Conservation (phyloP, 2,888 invertebrate species). For the Patella depressa region DNA sequence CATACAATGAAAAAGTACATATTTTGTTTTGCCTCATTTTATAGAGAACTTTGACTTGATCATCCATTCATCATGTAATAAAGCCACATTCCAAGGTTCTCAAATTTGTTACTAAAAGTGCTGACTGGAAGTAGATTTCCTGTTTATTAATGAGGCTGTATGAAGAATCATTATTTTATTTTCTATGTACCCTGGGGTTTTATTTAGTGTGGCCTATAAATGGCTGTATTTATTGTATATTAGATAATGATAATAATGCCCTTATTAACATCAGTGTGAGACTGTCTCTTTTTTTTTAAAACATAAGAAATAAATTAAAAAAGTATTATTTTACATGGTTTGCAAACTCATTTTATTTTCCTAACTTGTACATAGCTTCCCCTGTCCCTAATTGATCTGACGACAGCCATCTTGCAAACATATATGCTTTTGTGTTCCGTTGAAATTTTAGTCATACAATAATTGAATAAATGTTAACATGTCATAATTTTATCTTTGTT, state of each 20-base stretch:
- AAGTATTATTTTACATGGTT: constrained; percentile 11
- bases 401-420: neutral
- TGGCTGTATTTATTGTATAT: too few relatives aligned
- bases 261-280: neutral
- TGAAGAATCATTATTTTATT: too few relatives aligned
- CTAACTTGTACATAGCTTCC: neutral
- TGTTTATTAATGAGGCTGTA: neutral
- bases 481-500: neutral
- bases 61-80: constrained; percentile 5
- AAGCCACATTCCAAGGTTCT: constrained; percentile 9
- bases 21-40: neutral
- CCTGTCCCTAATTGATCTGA: neutral
- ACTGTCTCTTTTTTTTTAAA: neutral
- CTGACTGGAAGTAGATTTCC: neutral
- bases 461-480: constrained; percentile 10
- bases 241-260: too few relatives aligned
- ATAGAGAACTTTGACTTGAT: neutral
- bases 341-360: constrained; percentile 3
- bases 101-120: neutral
- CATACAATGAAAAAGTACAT: neutral
- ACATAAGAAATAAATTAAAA: neutral
- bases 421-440: neutral
- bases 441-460: neutral
- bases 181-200: too few relatives aligned
- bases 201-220: too few relatives aligned